Base-by-base conservation (phyloP, 1,140 invertebrate species). In the Lucilia cuprina region DNA sequence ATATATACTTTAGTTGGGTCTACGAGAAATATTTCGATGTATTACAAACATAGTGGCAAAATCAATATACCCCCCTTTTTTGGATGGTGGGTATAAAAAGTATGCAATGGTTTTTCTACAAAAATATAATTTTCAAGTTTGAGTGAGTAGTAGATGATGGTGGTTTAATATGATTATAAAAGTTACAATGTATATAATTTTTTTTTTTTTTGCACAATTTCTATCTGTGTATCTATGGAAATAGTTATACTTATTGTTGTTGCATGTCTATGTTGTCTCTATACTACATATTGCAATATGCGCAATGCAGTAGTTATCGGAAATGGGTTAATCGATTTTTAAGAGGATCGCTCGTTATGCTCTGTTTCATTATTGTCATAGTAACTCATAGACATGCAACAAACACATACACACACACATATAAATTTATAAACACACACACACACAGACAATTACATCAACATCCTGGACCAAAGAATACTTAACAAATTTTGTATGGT, bases 281-380 rank as follows among this genome's bases (percentile, higher is more conserved):
- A n/a, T 60, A 60, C 35, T 80, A n/a, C n/a, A n/a, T n/a, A 21
- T 80, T 80, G 77, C 77, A 80, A 80, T 80, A 80, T 80, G 77
- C 77, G 74, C 87, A 89, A 86, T 88, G 89, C 87, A 88, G 88
- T 87, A 86, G 88, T 89, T 89, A 89, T 89, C 88, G 88, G 88
- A 89, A 89, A 89, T 89, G 86, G 88, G 88, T 89, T 89, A 89
- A 89, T 89, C 88, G 88, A 89, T 88, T 89, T 89, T 89, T 87
- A 89, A 89, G 87, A 88, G 87, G 85, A 89, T 88, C 86, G 87
- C 88, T 88, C 88, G 88, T 88, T 89, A 89, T 89, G 88, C 88
- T 87, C 88, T 89, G 88, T 87, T 89, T 87, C 88, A 88, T 87
- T 47, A 25, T 80, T 80, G 77, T 83, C 83, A 80, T 80, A 80